phyloP scores from a whole-genome alignment of 2,113 vertebrate genomes.

The Gymnarchus niloticus region DNA sequence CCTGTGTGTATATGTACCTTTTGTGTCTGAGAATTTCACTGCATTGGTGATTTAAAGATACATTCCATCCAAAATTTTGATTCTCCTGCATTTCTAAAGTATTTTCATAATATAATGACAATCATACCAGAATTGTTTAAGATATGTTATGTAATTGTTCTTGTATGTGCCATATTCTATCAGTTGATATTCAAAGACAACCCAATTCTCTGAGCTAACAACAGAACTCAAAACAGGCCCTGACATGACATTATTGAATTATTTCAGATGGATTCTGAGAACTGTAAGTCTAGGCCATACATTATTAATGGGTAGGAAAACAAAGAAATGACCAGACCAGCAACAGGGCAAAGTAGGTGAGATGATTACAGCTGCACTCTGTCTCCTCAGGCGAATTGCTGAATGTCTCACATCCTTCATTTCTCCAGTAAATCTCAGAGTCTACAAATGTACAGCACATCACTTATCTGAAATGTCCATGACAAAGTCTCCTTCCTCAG shows the following conservation, averaged over 20 bases:
- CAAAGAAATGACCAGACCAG: conserved; percentile 51
- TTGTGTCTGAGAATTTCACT: no score
- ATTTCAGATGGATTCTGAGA: not conserved
- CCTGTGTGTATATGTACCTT: not conserved
- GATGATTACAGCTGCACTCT: conserved; percentile 58
- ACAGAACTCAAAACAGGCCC: not conserved
- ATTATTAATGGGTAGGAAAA: not conserved
- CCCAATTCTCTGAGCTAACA: no score
- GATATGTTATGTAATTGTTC: not conserved
- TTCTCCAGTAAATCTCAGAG: conserved; percentile 50
- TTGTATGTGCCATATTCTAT: not conserved
- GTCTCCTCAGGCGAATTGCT: conserved; percentile 36
- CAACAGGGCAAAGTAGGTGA: conserved; percentile 65
- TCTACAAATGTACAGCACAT: conserved; percentile 41
- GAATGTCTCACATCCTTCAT: conserved; percentile 48
- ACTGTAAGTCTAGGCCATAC: not conserved
- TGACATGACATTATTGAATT: not conserved
- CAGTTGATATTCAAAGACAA: not conserved
- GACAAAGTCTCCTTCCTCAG: not conserved
- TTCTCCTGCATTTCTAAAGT: no score
- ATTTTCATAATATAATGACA: no score
- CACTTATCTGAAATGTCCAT: not conserved
- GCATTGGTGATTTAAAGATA: not conserved
- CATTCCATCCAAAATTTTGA: not conserved
- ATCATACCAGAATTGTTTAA: no score